Conservation (phyloP, 2,797 vertebrate genomes). For the Martes flavigula region DNA sequence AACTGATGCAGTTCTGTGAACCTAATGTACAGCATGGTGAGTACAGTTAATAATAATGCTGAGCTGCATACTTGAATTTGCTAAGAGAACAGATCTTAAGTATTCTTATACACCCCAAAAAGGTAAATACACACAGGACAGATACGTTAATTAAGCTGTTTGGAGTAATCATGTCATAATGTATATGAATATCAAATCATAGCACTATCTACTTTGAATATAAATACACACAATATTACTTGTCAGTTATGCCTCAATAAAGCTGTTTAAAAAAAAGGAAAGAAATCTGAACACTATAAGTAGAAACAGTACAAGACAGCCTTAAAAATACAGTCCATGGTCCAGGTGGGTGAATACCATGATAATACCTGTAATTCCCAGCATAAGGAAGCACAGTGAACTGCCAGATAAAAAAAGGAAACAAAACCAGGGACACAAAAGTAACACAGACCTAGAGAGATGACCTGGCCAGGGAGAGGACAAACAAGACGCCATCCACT, state of each 20-base stretch:
- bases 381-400: background rate
- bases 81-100: background rate
- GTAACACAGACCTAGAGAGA: background rate
- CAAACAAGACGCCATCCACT: background rate
- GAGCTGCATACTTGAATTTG: background rate
- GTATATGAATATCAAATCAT: background rate
- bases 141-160: background rate
- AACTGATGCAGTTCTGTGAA: background rate
- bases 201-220: background rate
- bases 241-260: background rate
- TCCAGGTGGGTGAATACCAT: background rate
- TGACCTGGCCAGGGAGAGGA: background rate
- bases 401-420: background rate
- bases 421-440: background rate
- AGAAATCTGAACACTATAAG: background rate
- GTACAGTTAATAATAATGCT: background rate
- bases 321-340: background rate
- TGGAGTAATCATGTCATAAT: background rate
- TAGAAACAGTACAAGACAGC: background rate
- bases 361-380: background rate
- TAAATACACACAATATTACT: background rate
- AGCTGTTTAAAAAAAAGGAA: background rate
- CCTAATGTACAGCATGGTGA: background rate
- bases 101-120: background rate
- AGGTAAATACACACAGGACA: background rate